These are phyloP conservation scores for Oligia latruncula DNA, from an alignment of 2,888 invertebrate species.

Conservation along the genomic window DNA sequence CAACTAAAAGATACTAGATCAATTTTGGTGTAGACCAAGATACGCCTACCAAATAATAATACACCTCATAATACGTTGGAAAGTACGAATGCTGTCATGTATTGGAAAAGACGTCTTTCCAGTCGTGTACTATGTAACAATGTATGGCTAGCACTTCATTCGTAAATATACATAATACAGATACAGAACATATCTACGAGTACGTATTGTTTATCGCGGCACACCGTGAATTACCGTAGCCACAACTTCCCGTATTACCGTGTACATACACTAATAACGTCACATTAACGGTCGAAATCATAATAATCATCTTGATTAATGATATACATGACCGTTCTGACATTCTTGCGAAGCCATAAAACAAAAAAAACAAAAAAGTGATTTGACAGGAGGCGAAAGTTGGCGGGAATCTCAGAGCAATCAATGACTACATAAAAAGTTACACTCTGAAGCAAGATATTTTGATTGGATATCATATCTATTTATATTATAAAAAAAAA, in stretches of 20 bases:
- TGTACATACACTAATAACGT: constrained; percentile 26
- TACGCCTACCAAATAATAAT: no score
- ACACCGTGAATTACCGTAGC: constrained; percentile 2
- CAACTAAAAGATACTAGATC: not conserved
- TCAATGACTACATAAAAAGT: not conserved
- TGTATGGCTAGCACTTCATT: not conserved
- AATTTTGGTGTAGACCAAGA: not conserved
- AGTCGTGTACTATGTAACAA: not conserved
- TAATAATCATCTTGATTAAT: constrained; percentile 21
- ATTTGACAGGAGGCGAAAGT: not conserved
- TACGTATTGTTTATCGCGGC: not conserved
- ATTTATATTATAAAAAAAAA: not conserved
- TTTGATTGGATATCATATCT: not conserved
- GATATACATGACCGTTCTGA: constrained; percentile 8
- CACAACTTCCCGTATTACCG: constrained; percentile 13
- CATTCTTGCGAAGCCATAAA: constrained; percentile 5
- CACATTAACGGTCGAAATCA: constrained; percentile 13
- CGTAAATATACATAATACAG: not conserved
- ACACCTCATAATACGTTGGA: not conserved
- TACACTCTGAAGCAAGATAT: not conserved
- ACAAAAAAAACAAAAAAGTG: constrained; percentile 7
- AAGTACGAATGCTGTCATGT: not conserved
- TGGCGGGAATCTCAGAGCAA: not conserved
- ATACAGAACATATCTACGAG: not conserved
- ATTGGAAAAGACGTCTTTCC: not conserved